phyloP scores from a whole-genome alignment of 1,140 invertebrate species.

The Drosophila athabasca region DNA sequence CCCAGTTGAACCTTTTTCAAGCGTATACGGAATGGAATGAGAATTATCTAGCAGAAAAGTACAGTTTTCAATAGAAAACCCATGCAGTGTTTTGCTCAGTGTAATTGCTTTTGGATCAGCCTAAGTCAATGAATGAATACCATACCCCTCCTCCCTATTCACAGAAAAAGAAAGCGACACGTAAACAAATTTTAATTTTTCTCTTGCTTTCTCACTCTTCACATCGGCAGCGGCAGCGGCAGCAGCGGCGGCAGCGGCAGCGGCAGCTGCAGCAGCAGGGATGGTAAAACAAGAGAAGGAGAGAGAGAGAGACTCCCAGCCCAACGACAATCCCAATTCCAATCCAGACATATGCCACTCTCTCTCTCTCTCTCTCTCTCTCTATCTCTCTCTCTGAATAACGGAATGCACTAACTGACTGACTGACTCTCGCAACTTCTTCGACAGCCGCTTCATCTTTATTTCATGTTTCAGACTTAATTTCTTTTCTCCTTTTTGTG shows the following conservation, averaged over 20 bases:
- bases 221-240: not conserved
- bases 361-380: not conserved
- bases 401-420: constrained; percentile 38
- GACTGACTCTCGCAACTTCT: constrained; percentile 40
- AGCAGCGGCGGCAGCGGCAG: no score
- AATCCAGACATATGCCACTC: not conserved
- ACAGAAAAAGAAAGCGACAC: constrained; percentile 22
- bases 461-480: constrained; percentile 74
- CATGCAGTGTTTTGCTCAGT: constrained; percentile 8
- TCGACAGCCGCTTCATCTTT: constrained; percentile 74
- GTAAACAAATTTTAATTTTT: constrained; percentile 69
- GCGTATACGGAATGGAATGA: no score
- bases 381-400: constrained; percentile 2
- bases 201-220: constrained; percentile 27
- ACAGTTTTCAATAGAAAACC: not conserved
- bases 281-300: constrained; percentile 15
- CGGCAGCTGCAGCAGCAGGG: constrained; percentile 10
- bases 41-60: no score
- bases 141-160: not conserved
- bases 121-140: constrained; percentile 10
- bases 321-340: constrained; percentile 5
- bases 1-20: no score
- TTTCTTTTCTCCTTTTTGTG: constrained; percentile 50
- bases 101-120: constrained; percentile 52
- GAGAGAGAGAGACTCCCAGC: not conserved